Conservation (phyloP, 2,113 vertebrate genomes). For the Phalacrocorax carbo region DNA sequence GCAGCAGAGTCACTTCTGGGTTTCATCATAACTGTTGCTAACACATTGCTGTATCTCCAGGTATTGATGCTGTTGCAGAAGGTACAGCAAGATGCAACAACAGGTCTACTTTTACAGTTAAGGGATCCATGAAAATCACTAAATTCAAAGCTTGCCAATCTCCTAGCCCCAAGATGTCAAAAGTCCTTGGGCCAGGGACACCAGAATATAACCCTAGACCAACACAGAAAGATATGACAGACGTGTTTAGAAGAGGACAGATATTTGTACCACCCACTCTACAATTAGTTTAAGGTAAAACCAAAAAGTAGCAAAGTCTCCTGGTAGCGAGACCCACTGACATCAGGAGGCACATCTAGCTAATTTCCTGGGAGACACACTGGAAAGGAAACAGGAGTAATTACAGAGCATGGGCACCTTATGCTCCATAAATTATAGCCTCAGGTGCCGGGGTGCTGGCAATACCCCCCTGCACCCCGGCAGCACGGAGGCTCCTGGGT, state of each 20-base stretch:
- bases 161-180: not conserved
- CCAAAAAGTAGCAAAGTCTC: not conserved
- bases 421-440: not conserved
- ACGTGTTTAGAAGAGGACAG: not conserved
- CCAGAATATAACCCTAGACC: not conserved
- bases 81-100: fast-evolving
- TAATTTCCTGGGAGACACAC: not conserved
- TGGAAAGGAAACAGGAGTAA: not conserved
- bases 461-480: too few species aligned
- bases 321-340: not conserved
- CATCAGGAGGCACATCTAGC: too few species aligned
- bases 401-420: not conserved
- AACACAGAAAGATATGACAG: not conserved
- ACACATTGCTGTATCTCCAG: not conserved
- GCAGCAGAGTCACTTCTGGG: not conserved
- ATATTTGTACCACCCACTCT: not conserved
- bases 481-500: not conserved
- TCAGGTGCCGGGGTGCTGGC: not conserved
- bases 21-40: not conserved
- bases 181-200: not conserved
- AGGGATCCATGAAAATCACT: not conserved
- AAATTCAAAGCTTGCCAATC: not conserved
- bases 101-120: not conserved
- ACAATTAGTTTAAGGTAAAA: not conserved
- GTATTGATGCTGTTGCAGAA: not conserved